Evolutionary conservation across 2,888 invertebrate species (phyloP).

Genomic region (Acronicta psi): DNA sequence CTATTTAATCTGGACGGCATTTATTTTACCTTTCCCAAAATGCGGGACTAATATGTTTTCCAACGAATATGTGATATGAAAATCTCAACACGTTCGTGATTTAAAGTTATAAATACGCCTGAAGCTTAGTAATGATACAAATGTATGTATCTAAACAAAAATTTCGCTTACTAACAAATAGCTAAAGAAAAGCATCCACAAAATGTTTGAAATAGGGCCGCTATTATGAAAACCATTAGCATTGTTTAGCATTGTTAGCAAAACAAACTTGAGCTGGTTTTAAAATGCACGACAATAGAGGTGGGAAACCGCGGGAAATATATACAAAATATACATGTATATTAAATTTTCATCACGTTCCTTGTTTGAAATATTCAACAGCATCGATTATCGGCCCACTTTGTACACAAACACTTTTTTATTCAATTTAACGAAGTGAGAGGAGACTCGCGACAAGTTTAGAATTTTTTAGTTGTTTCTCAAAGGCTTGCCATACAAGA

Average conservation of each 20-base stretch:
- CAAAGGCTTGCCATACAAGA: constrained; percentile 41
- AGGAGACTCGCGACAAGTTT: constrained; percentile 60
- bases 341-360: constrained; percentile 81
- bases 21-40: too few relatives aligned
- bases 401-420: constrained; percentile 83
- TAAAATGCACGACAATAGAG: constrained; percentile 69
- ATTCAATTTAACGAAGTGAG: constrained; percentile 77
- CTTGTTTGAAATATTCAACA: constrained; percentile 84
- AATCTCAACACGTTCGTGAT: too few relatives aligned
- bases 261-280: constrained; percentile 67
- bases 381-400: constrained; percentile 84
- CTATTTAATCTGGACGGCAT: too few relatives aligned
- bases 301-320: constrained; percentile 59
- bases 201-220: constrained; percentile 59
- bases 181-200: constrained; percentile 38
- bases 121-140: neutral
- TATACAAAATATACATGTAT: constrained; percentile 42
- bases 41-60: too few relatives aligned
- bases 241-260: constrained; percentile 64
- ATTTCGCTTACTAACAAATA: constrained; percentile 23
- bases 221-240: constrained; percentile 68
- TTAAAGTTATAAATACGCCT: too few relatives aligned
- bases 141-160: constrained; percentile 1
- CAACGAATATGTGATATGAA: too few relatives aligned
- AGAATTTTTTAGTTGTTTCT: constrained; percentile 55